These are phyloP conservation scores for Palythoa caribaeorum DNA, from an alignment of 92 coral and sea anemone genomes.

Conservation along the genomic window DNA sequence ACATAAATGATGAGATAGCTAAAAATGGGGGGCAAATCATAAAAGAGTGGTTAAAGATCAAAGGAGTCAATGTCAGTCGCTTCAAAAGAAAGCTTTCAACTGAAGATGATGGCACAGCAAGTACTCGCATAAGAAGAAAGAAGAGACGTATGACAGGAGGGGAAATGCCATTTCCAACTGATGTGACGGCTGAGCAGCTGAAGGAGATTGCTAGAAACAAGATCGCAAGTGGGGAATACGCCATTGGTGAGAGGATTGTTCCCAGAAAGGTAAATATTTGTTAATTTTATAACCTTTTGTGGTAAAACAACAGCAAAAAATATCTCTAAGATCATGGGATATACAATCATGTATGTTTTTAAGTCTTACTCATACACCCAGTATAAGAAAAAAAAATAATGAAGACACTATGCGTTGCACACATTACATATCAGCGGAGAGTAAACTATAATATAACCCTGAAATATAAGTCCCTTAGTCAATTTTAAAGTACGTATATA, in stretches of 20 bases:
- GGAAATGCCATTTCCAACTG: constrained; percentile 15
- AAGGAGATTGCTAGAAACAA: constrained; percentile 34
- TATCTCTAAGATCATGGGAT: constrained; percentile 14
- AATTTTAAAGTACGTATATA: not conserved
- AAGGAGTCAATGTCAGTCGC: constrained; percentile 47
- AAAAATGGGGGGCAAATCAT: constrained; percentile 57
- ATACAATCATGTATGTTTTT: not conserved
- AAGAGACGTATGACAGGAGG: constrained; percentile 39
- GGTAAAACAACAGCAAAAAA: constrained; percentile 11
- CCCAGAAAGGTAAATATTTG: constrained; percentile 49
- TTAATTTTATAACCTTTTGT: not conserved
- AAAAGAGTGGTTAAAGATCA: constrained; percentile 47
- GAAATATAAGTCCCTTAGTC: not conserved
- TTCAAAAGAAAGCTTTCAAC: constrained; percentile 30
- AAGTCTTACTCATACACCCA: not conserved
- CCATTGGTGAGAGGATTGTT: constrained; percentile 52
- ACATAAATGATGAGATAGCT: constrained; percentile 37
- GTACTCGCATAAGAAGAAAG: constrained; percentile 37
- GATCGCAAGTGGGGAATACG: constrained; percentile 54
- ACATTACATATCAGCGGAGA: constrained; percentile 17
- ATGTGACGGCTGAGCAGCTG: constrained; percentile 37
- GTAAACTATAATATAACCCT: constrained; percentile 7
- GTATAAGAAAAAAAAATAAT: not conserved
- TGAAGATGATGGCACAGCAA: constrained; percentile 15
- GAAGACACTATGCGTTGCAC: constrained; percentile 18